Conservation (phyloP, 1,140 invertebrate species). For the Pomacea maculata region DNA sequence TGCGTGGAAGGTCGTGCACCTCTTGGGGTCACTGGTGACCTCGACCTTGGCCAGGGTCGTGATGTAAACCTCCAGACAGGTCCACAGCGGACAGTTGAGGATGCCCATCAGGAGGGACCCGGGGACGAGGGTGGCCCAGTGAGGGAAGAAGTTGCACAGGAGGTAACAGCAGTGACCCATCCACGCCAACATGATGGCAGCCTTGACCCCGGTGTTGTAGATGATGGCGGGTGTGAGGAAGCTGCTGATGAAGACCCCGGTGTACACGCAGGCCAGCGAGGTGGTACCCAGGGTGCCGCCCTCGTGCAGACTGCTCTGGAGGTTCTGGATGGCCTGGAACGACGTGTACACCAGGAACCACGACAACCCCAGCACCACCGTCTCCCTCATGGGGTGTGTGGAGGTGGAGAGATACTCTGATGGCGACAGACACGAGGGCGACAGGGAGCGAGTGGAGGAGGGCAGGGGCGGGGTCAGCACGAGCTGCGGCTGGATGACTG, state of each 20-base stretch:
- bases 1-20: slow-evolving; percentile 22
- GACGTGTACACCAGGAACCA: slow-evolving; percentile 19
- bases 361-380: neutral
- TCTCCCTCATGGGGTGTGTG: neutral
- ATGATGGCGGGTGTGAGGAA: slow-evolving; percentile 45
- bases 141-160: slow-evolving; percentile 63
- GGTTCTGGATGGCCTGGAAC: slow-evolving; percentile 43
- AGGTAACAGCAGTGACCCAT: slow-evolving; percentile 42
- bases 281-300: slow-evolving; percentile 36
- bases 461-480: neutral
- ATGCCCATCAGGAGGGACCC: slow-evolving; percentile 37
- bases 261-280: slow-evolving; percentile 40
- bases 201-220: slow-evolving; percentile 40
- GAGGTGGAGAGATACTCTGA: neutral
- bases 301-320: slow-evolving; percentile 54
- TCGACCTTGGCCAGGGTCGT: slow-evolving; percentile 18
- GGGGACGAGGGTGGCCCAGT: slow-evolving; percentile 42
- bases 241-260: slow-evolving; percentile 35
- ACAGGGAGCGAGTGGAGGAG: neutral
- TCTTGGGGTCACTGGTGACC: slow-evolving; percentile 17
- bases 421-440: neutral
- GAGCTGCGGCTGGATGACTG: neutral
- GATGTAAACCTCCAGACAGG: slow-evolving; percentile 37
- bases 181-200: slow-evolving; percentile 33
- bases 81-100: slow-evolving; percentile 43